Conservation (phyloP, 1,140 invertebrate species). For the Anastrepha obliqua region DNA sequence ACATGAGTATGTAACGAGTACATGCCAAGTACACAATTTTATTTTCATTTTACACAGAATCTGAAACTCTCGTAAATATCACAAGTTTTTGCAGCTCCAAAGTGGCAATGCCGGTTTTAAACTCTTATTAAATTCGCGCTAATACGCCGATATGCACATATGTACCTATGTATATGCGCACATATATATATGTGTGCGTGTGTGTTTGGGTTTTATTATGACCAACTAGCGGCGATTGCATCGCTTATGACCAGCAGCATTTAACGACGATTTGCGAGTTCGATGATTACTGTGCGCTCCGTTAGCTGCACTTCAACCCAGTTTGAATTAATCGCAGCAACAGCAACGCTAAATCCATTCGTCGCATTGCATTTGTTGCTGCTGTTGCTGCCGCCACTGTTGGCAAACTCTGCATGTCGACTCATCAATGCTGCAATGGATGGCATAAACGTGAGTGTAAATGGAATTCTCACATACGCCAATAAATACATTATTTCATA, state of each 20-base stretch:
- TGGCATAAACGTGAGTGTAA: background rate
- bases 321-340: constrained; percentile 48
- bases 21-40: background rate
- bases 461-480: background rate
- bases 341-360: constrained; percentile 40
- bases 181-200: background rate
- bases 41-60: background rate
- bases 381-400: background rate
- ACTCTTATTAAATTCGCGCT: constrained; percentile 13
- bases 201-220: constrained; percentile 8
- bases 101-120: constrained; percentile 43
- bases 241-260: constrained; percentile 38
- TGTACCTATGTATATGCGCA: background rate
- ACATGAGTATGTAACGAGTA: too few relatives aligned
- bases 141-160: background rate
- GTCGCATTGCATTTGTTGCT: background rate
- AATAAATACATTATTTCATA: background rate
- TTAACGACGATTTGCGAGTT: constrained; percentile 51
- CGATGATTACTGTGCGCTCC: constrained; percentile 45
- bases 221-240: constrained; percentile 42
- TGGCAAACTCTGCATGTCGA: constrained; percentile 15
- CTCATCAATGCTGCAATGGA: constrained; percentile 34
- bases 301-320: constrained; percentile 51
- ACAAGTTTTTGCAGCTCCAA: background rate
- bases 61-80: constrained; percentile 30